Base-by-base conservation (phyloP, 2,797 vertebrate species). In the Danio albolineatus region DNA sequence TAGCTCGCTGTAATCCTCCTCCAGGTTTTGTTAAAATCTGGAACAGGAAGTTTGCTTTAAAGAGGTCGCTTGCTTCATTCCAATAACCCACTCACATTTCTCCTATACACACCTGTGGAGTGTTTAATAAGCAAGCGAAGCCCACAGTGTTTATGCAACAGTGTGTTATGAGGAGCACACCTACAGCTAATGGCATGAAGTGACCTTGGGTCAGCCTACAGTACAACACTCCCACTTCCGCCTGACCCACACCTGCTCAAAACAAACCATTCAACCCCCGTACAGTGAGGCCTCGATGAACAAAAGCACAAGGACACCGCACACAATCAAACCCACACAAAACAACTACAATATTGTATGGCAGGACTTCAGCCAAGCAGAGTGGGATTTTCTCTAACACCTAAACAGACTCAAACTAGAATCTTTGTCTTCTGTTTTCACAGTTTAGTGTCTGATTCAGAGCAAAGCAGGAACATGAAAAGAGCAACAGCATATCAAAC, bases 91-190 rank as follows among this genome's bases (percentile, higher is more conserved):
- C 70, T 54, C 36, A 39, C n/a, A 43, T 53, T 44, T 21, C 12
- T 38, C 44, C 17, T 62, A 74, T 43, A 75, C 54, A 83, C 75
- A 85, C 84, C 75, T 76, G 71, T 80, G 28, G 16, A 78, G 80
- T 76, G 53, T 77, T 73, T 51, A 85, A 62, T 56, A 77, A 80
- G 67, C 67, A 66, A 39, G 36, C 75, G 36, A 28, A 77, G 69
- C 84, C 81, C 78, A 79, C 79, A 28, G 28, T 28, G 14, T 66
- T 78, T 72, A 75, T 36, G 49, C 49, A 71, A 65, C 59, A 67
- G 28, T 0, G 5, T 62, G 38, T 69, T 65, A 61, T 38, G 36
- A 70, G 60, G 17, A 82, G 75, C 66, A 39, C 76, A 79, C 70
- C 71, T 69, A 83, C 77, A 43, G 62, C 76, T 57, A 49, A 61